Conservation (phyloP, 2,113 vertebrate genomes). For the Suncus etruscus region DNA sequence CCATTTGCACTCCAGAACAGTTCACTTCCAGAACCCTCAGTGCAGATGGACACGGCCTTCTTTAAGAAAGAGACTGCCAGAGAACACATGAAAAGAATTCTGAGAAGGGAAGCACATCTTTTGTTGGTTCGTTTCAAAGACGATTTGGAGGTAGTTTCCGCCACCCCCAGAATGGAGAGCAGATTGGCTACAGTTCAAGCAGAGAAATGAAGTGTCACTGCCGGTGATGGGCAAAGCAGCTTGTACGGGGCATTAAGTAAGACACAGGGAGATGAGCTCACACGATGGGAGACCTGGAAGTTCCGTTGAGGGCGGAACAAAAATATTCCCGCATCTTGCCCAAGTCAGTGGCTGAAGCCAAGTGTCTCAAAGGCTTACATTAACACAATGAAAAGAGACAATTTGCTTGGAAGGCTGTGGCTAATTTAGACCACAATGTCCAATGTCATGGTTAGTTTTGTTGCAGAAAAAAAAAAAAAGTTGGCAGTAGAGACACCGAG, state of each 20-base stretch:
- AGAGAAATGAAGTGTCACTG: background rate
- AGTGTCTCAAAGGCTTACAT: constrained; percentile 73
- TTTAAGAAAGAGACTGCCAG: background rate
- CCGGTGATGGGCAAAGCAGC: background rate
- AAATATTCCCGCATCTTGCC: constrained; percentile 66
- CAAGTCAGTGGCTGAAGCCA: constrained; percentile 80
- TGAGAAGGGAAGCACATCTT: background rate
- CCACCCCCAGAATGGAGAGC: background rate
- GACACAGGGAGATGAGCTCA: no score
- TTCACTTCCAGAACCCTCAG: background rate
- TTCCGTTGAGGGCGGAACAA: constrained; percentile 61
- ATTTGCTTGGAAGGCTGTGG: constrained; percentile 88
- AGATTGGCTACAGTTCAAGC: background rate
- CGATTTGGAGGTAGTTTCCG: background rate
- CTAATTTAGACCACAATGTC: constrained; percentile 86
- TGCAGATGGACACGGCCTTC: background rate
- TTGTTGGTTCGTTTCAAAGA: constrained; percentile 1
- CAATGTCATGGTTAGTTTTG: constrained; percentile 84
- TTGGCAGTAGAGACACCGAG: constrained; percentile 83
- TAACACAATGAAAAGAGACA: constrained; percentile 88
- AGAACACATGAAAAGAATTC: background rate
- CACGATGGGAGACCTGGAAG: background rate
- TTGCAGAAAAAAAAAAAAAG: constrained; percentile 65
- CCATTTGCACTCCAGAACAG: no score
- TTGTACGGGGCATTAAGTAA: no score